Evolutionary conservation across 2,113 vertebrate species (phyloP), one percentile per base, ranked within the genome.

Genomic region (Hyla sarda): DNA sequence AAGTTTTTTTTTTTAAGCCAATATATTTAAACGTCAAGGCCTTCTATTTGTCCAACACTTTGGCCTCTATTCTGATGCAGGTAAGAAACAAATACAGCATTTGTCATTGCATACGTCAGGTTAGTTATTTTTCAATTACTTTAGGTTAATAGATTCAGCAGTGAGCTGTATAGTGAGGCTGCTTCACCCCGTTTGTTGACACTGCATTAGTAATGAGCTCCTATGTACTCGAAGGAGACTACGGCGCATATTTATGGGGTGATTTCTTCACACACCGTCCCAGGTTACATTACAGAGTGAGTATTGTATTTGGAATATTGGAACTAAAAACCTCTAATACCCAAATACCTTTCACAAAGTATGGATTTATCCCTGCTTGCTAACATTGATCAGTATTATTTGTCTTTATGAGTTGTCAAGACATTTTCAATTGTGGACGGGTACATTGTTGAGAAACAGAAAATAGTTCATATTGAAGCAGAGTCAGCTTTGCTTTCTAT

Each of bases 171-270:
- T 76, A 69, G 52, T 77, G 14, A 16, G 83, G 85, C 60, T 87
- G 28, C 79, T 52, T 89, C 86, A 88, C 88, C 48, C 25, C 73
- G 85, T 87, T 86, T 86, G 25, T 83, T 89, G 86, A 85, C 88
- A 88, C 82, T 78, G 14, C 85, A 87, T 88, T 89, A 87, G 65
- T 88, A 91, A 91, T 89, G 87, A 89, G 32, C 48, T 88, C 77
- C 83, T 85, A 85, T 72, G 71, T 75, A 30, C 77, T 41, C 45
- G 47, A 86, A 19, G 87, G 41, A 80, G 28, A 78, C 65, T 48
- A 65, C 30, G 62, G 0, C 21, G 30, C 83, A 45, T 85, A 84
- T 37, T 65, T 73, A n/a, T 1, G 54, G 7, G 19, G 82, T 48
- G 79, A 47, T 58, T 21, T 75, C 41, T 76, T 75, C 48, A 83